Percentiles rank a stretch among this genome's conserved stretches.
phyloP scores from a whole-genome alignment of 2,113 vertebrate genomes.

The Stictonetta naevosa region DNA sequence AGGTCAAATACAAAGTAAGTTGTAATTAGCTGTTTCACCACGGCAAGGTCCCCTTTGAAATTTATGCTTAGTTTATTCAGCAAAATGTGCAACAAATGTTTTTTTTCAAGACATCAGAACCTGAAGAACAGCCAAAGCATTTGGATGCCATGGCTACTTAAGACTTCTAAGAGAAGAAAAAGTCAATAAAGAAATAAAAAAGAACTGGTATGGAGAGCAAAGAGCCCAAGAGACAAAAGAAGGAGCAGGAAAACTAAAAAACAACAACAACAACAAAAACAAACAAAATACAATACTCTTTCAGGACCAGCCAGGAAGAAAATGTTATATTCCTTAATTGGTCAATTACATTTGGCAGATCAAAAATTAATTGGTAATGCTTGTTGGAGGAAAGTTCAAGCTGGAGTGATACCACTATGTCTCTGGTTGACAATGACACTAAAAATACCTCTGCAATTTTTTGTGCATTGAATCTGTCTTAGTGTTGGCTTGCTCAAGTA shows the following conservation, averaged over 20 bases:
- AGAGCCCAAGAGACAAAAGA: not conserved
- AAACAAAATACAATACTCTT: not conserved
- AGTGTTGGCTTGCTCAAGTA: not conserved
- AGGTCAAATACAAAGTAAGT: slow-evolving; percentile 70
- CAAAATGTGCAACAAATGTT: not conserved
- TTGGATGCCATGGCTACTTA: not conserved
- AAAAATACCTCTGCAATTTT: not conserved
- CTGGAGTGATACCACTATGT: not conserved
- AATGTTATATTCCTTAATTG: not conserved
- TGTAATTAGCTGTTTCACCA: slow-evolving; percentile 71
- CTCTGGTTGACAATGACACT: not conserved
- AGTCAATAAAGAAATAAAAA: not conserved
- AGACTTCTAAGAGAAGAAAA: not conserved
- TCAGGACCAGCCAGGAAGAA: not conserved
- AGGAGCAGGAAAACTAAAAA: not conserved
- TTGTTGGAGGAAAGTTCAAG: not conserved
- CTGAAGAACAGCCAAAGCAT: not conserved
- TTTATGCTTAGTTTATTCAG: not conserved
- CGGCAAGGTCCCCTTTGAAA: slow-evolving; percentile 42
- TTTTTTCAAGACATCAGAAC: not conserved
- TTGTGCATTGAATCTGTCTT: not conserved
- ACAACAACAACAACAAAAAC: no score
- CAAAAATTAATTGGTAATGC: not conserved
- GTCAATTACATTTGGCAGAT: not conserved
- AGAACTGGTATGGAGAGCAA: not conserved